These are phyloP conservation scores for Drosophila trapezifrons DNA, from an alignment of 1,140 invertebrate species.

Conservation along the genomic window DNA sequence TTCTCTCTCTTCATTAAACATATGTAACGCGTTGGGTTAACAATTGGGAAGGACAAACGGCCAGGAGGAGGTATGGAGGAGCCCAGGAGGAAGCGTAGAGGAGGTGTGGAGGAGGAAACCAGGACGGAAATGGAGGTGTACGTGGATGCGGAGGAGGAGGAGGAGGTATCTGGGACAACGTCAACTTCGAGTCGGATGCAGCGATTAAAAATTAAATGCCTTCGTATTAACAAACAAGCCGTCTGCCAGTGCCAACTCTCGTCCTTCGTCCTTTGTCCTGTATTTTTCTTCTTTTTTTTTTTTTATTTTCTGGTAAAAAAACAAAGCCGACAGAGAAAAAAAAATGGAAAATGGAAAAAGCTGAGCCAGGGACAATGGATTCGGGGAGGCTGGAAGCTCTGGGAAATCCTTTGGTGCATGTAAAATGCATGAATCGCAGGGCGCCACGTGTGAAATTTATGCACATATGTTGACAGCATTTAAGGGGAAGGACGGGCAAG, in stretches of 20 bases:
- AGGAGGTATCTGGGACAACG: slow-evolving; percentile 31
- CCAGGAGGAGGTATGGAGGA: background rate
- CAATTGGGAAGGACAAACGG: slow-evolving; percentile 32
- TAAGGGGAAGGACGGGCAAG: slow-evolving; percentile 24
- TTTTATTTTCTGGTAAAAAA: background rate
- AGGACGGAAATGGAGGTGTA: background rate
- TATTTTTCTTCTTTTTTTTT: background rate
- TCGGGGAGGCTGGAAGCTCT: slow-evolving; percentile 16
- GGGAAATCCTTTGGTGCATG: slow-evolving; percentile 74
- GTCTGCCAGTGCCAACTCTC: slow-evolving; percentile 21
- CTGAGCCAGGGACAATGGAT: slow-evolving; percentile 19
- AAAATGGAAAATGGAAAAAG: slow-evolving; percentile 23
- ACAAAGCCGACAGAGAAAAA: slow-evolving; percentile 5
- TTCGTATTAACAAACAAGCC: slow-evolving; percentile 79
- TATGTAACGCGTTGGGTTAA: slow-evolving; percentile 71
- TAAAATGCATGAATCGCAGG: slow-evolving; percentile 70
- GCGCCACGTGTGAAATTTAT: slow-evolving; percentile 79
- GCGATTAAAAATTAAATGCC: slow-evolving; percentile 81
- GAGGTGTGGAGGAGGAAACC: background rate
- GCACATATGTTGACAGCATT: slow-evolving; percentile 76
- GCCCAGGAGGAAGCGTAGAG: background rate
- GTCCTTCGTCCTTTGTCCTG: background rate
- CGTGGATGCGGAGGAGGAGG: background rate
- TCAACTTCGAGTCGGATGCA: slow-evolving; percentile 61
- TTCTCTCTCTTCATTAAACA: slow-evolving; percentile 71